phyloP scores from a whole-genome alignment of 1,140 invertebrate genomes.

The Palaemon carinicauda region DNA sequence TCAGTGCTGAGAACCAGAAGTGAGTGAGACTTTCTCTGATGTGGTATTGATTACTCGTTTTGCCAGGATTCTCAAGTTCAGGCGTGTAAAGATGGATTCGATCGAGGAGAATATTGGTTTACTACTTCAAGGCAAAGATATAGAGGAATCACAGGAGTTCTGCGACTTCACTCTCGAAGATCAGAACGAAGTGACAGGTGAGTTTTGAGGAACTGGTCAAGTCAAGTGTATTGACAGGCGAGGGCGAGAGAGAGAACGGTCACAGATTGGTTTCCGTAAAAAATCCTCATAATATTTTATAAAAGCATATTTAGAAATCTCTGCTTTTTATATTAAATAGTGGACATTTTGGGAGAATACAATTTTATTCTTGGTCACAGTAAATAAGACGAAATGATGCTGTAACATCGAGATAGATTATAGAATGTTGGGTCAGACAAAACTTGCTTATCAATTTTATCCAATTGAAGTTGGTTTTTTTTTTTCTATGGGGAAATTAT shows the following conservation, averaged over 20 bases:
- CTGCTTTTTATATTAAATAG: neutral
- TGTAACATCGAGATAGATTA: too few species aligned
- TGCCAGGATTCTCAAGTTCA: constrained; percentile 57
- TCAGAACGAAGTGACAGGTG: constrained; percentile 78
- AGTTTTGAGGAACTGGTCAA: constrained; percentile 47
- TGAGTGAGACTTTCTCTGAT: too few species aligned
- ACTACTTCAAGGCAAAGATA: constrained; percentile 48
- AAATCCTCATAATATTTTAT: neutral
- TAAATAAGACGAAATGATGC: neutral
- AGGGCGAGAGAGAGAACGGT: too few species aligned
- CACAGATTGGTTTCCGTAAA: neutral
- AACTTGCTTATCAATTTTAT: too few species aligned
- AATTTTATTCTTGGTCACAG: too few species aligned
- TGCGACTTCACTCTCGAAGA: constrained; percentile 82
- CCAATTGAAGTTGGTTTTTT: too few species aligned
- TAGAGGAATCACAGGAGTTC: constrained; percentile 68
- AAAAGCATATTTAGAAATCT: neutral
- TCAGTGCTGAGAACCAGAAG: too few species aligned
- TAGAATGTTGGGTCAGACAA: too few species aligned
- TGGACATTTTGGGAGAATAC: neutral
- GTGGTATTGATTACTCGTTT: neutral
- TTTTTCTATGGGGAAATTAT: too few species aligned
- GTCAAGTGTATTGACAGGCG: neutral
- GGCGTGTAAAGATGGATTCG: constrained; percentile 52
- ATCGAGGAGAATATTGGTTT: constrained; percentile 49